Evolutionary conservation across 2,797 vertebrate species (phyloP).

Genomic region (Betta splendens): DNA sequence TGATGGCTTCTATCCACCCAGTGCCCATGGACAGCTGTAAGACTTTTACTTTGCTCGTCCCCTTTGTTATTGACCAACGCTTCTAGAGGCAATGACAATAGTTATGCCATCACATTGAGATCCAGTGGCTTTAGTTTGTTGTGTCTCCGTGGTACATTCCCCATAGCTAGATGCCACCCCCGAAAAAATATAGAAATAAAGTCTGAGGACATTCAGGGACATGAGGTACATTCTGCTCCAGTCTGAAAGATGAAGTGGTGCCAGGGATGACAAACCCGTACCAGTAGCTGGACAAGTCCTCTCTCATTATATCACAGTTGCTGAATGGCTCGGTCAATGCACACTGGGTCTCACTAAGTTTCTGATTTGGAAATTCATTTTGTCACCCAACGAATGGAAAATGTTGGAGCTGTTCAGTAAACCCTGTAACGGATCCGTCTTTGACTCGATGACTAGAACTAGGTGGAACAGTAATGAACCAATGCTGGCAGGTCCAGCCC

Average conservation of each 20-base stretch:
- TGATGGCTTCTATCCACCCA: too few species aligned
- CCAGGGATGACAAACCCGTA: neutral
- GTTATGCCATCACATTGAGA: slow-evolving; percentile 28
- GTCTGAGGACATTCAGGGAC: slow-evolving; percentile 57
- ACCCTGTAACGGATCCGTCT: too few species aligned
- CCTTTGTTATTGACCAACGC: slow-evolving; percentile 5
- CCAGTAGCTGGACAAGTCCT: slow-evolving; percentile 5
- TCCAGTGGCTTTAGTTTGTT: slow-evolving; percentile 33
- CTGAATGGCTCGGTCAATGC: slow-evolving; percentile 25
- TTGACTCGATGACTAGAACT: neutral
- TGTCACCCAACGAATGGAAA: slow-evolving; percentile 1
- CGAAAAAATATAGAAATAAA: too few species aligned
- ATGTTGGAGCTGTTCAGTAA: too few species aligned
- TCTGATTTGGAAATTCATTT: slow-evolving; percentile 20
- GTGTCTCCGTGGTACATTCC: slow-evolving; percentile 50
- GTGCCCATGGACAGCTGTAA: slow-evolving; percentile 52
- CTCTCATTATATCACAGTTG: slow-evolving; percentile 2
- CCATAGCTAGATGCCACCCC: slow-evolving; percentile 27
- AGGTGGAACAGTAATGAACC: neutral
- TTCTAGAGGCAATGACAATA: slow-evolving; percentile 12
- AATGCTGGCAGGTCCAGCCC: neutral
- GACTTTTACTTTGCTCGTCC: slow-evolving; percentile 15
- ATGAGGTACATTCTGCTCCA: slow-evolving; percentile 69
- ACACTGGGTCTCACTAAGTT: slow-evolving; percentile 24
- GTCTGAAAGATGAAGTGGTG: slow-evolving; percentile 6